These are phyloP conservation scores for Eupithecia pulchellata DNA, from an alignment of 2,888 invertebrate genomes.

Conservation along the genomic window DNA sequence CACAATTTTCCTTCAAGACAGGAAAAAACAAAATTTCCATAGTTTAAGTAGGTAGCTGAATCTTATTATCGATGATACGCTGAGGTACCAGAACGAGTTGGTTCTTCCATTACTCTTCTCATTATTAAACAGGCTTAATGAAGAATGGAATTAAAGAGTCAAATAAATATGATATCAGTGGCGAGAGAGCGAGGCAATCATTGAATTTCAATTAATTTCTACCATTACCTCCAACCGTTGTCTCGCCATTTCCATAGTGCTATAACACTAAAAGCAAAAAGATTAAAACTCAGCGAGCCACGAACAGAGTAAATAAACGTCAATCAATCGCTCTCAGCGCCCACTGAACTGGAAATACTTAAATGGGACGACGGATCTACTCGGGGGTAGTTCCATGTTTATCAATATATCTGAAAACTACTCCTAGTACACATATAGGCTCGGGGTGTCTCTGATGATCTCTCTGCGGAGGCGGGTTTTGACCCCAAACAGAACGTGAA, in stretches of 20 bases:
- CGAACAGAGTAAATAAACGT: slow-evolving; percentile 49
- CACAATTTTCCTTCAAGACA: no score
- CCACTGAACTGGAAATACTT: slow-evolving; percentile 34
- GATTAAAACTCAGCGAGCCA: slow-evolving; percentile 33
- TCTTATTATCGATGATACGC: no score
- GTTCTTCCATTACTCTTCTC: neutral
- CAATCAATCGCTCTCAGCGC: slow-evolving; percentile 45
- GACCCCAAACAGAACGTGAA: no score
- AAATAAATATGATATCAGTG: neutral
- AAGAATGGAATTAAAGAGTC: neutral
- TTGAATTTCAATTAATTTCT: neutral
- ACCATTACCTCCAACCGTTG: neutral
- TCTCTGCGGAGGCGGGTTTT: no score
- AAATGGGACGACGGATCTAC: slow-evolving; percentile 21
- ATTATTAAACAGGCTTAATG: neutral
- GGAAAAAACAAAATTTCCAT: no score
- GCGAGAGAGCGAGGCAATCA: neutral
- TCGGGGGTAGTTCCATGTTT: slow-evolving; percentile 9
- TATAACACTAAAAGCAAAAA: slow-evolving; percentile 13
- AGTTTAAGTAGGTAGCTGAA: no score
- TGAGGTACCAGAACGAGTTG: neutral
- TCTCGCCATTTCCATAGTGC: neutral
- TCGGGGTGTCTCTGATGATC: no score
- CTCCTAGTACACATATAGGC: neutral
- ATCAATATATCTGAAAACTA: slow-evolving; percentile 3